Percentiles rank a stretch among this genome's conserved stretches.
Evolutionary conservation across 37 sponge, comb jelly and placozoan species (phyloP).

Genomic region (Eunapius fragilis): DNA sequence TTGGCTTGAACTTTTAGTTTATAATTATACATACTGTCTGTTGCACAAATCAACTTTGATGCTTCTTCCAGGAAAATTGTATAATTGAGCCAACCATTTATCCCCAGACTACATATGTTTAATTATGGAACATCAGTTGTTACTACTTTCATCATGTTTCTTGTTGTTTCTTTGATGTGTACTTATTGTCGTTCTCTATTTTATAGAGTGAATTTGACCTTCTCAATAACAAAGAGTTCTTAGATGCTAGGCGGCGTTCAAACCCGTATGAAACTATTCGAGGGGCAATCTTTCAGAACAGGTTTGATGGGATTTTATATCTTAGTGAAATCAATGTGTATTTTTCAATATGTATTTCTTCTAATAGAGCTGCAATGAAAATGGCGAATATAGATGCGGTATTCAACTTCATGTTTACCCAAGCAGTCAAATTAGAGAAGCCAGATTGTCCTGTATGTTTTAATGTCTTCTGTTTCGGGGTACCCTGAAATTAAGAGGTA

Average conservation of each 20-base stretch:
- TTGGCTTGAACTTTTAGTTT: too few species aligned
- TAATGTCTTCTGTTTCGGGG: too few species aligned
- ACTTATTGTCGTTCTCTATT: neutral
- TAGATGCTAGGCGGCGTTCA: constrained; percentile 81
- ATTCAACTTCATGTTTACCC: constrained; percentile 86
- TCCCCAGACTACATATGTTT: too few species aligned
- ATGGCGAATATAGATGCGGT: constrained; percentile 97
- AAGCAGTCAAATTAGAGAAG: neutral
- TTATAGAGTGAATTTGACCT: constrained; percentile 81
- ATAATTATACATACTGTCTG: too few species aligned
- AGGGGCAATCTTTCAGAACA: constrained; percentile 94
- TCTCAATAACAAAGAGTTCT: constrained; percentile 77
- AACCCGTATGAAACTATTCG: constrained; percentile 97
- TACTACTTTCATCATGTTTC: too few species aligned
- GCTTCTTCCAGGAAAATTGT: too few species aligned
- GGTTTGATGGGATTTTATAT: too few species aligned
- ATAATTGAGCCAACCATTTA: too few species aligned
- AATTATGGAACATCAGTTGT: too few species aligned
- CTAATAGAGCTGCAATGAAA: constrained; percentile 94
- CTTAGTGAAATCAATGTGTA: too few species aligned
- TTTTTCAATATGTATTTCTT: neutral
- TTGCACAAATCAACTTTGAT: too few species aligned
- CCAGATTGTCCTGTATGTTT: neutral
- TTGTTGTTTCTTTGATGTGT: neutral
- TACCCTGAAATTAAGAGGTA: too few species aligned